phyloP scores from a whole-genome alignment of 2,113 vertebrate genomes.

The Sebastes schlegelii region DNA sequence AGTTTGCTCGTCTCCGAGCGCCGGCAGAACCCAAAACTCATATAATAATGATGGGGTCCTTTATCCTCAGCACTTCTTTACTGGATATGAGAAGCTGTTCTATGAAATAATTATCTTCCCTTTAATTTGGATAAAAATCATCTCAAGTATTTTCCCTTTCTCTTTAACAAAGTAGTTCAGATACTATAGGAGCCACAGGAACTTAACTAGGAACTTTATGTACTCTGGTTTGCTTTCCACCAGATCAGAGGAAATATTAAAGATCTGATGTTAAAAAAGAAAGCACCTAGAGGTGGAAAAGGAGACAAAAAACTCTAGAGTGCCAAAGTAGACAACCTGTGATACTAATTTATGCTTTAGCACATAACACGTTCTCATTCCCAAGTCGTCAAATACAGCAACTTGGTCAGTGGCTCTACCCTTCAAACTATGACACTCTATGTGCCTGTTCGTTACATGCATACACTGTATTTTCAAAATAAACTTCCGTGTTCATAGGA shows the following conservation, averaged over 20 bases:
- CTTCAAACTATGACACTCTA: no score
- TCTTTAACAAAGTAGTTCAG: background rate
- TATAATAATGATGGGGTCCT: constrained; percentile 9
- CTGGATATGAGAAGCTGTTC: background rate
- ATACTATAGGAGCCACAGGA: background rate
- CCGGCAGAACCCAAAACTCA: constrained; percentile 16
- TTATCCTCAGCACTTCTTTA: constrained; percentile 22
- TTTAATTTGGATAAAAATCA: background rate
- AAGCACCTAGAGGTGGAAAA: background rate
- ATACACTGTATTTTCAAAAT: no score
- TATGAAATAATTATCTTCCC: background rate
- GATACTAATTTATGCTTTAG: background rate
- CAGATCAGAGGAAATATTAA: background rate
- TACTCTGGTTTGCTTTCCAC: background rate
- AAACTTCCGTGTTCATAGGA: no score
- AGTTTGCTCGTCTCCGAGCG: constrained; percentile 13
- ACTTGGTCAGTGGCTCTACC: no score
- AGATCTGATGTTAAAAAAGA: background rate
- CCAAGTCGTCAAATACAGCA: no score
- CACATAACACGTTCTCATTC: no score
- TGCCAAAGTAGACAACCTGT: background rate
- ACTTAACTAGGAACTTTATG: background rate
- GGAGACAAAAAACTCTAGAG: background rate
- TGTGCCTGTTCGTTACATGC: no score
- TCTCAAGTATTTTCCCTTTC: background rate